Percentiles rank a stretch among this genome's conserved stretches.
Conservation (phyloP, 1,140 invertebrate genomes). For the Psilanteris sp. region DNA sequence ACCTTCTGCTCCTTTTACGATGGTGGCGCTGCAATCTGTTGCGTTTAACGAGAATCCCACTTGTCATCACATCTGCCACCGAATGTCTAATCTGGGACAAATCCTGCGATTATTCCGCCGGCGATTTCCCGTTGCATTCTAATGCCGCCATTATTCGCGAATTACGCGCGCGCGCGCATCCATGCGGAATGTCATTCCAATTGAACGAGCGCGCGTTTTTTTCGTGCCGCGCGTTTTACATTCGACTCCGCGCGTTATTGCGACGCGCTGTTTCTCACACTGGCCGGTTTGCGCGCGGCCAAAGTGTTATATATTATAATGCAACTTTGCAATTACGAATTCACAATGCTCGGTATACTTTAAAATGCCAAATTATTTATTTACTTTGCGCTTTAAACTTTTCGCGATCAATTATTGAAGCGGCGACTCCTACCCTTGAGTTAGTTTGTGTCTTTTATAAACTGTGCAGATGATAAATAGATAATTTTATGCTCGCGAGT, state of each 20-base stretch:
- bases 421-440: not conserved
- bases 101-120: conserved; percentile 24
- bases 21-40: conserved; percentile 54
- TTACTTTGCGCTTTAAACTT: not conserved
- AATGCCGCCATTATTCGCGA: conserved; percentile 20
- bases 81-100: conserved; percentile 71
- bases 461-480: conserved; percentile 5
- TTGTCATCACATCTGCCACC: conserved; percentile 75
- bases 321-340: not conserved
- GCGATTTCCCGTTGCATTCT: conserved; percentile 27
- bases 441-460: conserved; percentile 1
- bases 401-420: not conserved
- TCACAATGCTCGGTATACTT: not conserved
- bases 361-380: conserved; percentile 1
- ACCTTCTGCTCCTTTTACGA: conserved; percentile 7
- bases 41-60: conserved; percentile 71
- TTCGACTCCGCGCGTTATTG: too few species aligned
- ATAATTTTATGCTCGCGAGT: not conserved
- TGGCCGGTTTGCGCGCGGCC: too few species aligned
- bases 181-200: too few species aligned
- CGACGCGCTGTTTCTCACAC: too few species aligned
- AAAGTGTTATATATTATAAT: too few species aligned
- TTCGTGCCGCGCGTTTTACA: too few species aligned
- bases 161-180: not conserved
- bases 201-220: too few species aligned